phyloP scores from a whole-genome alignment of 2,888 invertebrate species.

The Neuroscelio doddi region DNA sequence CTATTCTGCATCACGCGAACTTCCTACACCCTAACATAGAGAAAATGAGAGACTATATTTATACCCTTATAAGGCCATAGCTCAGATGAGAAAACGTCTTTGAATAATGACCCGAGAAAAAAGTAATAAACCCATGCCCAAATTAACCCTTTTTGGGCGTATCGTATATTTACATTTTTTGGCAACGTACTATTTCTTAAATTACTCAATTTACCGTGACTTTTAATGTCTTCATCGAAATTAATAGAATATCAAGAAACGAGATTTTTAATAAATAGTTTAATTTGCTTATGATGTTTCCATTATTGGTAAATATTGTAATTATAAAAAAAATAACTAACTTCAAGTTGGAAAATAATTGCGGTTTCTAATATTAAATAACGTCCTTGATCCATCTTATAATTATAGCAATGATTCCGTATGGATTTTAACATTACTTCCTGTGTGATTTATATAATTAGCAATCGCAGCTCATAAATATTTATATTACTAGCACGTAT shows the following conservation, averaged over 20 bases:
- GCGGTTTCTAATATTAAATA: neutral
- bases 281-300: too few relatives aligned
- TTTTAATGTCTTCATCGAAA: slow-evolving; percentile 36
- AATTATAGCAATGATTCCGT: slow-evolving; percentile 5
- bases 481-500: slow-evolving; percentile 4
- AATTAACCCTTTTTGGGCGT: slow-evolving; percentile 32
- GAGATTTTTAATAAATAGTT: too few relatives aligned
- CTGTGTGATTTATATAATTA: slow-evolving; percentile 1
- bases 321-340: neutral
- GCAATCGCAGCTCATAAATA: neutral
- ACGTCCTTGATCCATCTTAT: neutral
- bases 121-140: slow-evolving; percentile 35
- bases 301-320: too few relatives aligned
- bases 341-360: neutral
- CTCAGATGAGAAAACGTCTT: slow-evolving; percentile 38
- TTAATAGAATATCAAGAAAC: too few relatives aligned
- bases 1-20: slow-evolving; percentile 55
- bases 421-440: slow-evolving; percentile 1
- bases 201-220: slow-evolving; percentile 32
- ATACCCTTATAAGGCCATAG: slow-evolving; percentile 47
- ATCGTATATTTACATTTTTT: slow-evolving; percentile 18
- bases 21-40: slow-evolving; percentile 36
- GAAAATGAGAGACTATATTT: slow-evolving; percentile 48
- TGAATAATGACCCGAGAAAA: slow-evolving; percentile 30
- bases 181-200: slow-evolving; percentile 37